phyloP scores from a whole-genome alignment of 2,888 invertebrate species.

The Hyposoter didymator region DNA sequence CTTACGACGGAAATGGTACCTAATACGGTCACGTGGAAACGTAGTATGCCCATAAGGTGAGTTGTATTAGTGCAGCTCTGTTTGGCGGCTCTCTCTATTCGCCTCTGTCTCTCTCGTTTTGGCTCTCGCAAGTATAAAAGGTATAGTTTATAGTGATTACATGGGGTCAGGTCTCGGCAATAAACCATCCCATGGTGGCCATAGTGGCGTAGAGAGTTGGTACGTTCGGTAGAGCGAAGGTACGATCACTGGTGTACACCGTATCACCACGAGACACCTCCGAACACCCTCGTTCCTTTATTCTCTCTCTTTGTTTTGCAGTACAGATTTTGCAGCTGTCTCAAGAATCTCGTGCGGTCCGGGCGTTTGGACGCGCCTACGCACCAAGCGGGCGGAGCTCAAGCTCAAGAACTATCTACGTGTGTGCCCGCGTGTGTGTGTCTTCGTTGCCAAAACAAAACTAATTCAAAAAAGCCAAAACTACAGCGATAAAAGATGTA shows the following conservation, averaged over 20 bases:
- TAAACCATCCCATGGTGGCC: conserved; percentile 83
- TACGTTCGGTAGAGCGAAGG: conserved; percentile 62
- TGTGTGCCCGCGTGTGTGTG: conserved; percentile 13
- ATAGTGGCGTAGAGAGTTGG: conserved; percentile 76
- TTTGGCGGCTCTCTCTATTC: conserved; percentile 49
- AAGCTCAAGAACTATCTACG: conserved; percentile 66
- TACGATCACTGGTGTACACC: conserved; percentile 66
- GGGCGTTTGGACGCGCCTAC: conserved; percentile 78
- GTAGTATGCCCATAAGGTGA: conserved; percentile 56
- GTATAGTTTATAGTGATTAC: conserved; percentile 84
- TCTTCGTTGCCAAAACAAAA: conserved; percentile 76
- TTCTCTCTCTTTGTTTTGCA: conserved; percentile 43
- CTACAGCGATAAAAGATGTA: conserved; percentile 74
- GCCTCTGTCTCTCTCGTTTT: conserved; percentile 31
- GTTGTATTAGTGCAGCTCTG: conserved; percentile 62
- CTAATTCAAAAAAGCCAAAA: conserved; percentile 81
- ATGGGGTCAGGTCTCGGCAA: conserved; percentile 84
- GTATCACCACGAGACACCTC: conserved; percentile 62
- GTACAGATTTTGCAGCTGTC: conserved; percentile 48
- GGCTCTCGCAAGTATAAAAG: conserved; percentile 75
- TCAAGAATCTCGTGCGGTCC: conserved; percentile 68
- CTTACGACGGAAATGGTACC: conserved; percentile 79
- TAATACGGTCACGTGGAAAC: conserved; percentile 81
- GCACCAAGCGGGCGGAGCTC: conserved; percentile 78
- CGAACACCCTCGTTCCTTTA: conserved; percentile 63